These are phyloP conservation scores for Thalassoma bifasciatum DNA, from an alignment of 2,113 vertebrate species.

Conservation along the genomic window DNA sequence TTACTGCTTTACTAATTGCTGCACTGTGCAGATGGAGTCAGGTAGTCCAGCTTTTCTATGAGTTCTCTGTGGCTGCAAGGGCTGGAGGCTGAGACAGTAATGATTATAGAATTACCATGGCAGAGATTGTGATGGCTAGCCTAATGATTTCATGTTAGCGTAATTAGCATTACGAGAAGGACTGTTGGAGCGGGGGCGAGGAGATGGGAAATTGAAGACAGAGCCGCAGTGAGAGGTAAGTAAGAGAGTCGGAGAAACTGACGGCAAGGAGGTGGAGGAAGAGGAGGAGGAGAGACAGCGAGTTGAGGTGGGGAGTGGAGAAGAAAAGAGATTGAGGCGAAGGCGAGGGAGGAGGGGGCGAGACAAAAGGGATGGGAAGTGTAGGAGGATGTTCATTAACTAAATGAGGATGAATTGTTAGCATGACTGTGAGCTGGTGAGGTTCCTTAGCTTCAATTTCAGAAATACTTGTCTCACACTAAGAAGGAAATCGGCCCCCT, in stretches of 20 bases:
- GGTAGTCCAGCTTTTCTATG: conserved; percentile 46
- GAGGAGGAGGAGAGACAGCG: conserved; percentile 39
- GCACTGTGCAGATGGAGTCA: conserved; percentile 48
- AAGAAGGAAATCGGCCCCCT: conserved; percentile 61
- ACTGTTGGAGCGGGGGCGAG: conserved; percentile 17
- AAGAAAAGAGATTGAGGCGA: conserved; percentile 47
- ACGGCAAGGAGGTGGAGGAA: conserved; percentile 29
- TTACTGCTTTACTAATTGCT: conserved; percentile 70
- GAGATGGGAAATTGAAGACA: conserved; percentile 12
- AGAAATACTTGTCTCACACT: conserved; percentile 60
- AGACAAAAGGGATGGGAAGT: conserved; percentile 55
- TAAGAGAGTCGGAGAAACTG: conserved; percentile 3
- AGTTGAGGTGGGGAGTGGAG: conserved; percentile 32
- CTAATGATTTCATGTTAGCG: conserved; percentile 78
- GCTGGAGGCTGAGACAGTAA: conserved; percentile 59
- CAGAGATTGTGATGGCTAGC: conserved; percentile 71
- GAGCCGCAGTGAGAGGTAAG: conserved; percentile 16
- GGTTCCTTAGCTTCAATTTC: conserved; percentile 67
- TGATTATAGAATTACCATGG: conserved; percentile 74
- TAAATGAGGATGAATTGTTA: conserved; percentile 76
- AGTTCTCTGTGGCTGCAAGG: conserved; percentile 37
- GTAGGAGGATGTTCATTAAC: conserved; percentile 76
- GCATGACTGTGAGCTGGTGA: conserved; percentile 70
- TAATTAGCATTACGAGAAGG: conserved; percentile 72
- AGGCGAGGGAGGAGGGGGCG: conserved; percentile 19